These are phyloP conservation scores for Pteromalus puparum DNA, from an alignment of 1,140 invertebrate species.

Conservation along the genomic window DNA sequence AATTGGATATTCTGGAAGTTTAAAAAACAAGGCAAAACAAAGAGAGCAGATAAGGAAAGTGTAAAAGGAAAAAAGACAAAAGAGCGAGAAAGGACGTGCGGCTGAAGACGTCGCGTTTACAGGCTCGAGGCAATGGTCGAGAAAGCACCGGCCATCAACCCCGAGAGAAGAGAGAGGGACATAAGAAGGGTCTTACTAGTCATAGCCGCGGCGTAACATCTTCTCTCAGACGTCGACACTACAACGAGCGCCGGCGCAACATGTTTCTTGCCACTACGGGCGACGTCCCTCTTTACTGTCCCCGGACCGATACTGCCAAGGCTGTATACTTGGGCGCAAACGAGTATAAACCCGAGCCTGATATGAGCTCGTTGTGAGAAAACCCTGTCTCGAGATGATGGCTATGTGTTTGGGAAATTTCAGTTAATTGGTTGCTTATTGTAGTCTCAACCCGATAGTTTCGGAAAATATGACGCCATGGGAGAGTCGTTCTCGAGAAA, in stretches of 20 bases:
- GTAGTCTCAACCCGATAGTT: neutral
- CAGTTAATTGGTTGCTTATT: neutral
- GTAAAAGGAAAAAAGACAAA: neutral
- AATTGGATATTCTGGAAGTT: neutral
- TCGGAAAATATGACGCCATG: neutral
- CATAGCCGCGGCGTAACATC: constrained; percentile 33
- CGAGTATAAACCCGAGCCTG: constrained; percentile 4
- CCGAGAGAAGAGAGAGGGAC: neutral
- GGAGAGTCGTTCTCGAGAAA: neutral
- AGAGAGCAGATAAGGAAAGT: neutral
- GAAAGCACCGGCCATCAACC: constrained; percentile 34
- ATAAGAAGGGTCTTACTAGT: constrained; percentile 47
- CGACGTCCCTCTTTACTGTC: constrained; percentile 1
- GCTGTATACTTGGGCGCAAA: neutral
- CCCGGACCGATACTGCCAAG: neutral
- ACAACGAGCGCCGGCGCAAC: constrained; percentile 25
- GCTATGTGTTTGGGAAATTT: neutral
- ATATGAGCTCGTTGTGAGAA: neutral
- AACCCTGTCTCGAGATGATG: neutral
- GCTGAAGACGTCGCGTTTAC: constrained; percentile 24
- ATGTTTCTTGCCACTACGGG: constrained; percentile 24
- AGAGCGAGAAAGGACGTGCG: constrained; percentile 11
- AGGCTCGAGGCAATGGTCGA: constrained; percentile 8
- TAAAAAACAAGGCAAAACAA: constrained; percentile 31
- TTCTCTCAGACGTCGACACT: constrained; percentile 9